A percentile compares a stretch with the other conserved stretches of the same genome.
phyloP scores from a whole-genome alignment of 2,888 invertebrate genomes.

The Barypeithes pellucidus region DNA sequence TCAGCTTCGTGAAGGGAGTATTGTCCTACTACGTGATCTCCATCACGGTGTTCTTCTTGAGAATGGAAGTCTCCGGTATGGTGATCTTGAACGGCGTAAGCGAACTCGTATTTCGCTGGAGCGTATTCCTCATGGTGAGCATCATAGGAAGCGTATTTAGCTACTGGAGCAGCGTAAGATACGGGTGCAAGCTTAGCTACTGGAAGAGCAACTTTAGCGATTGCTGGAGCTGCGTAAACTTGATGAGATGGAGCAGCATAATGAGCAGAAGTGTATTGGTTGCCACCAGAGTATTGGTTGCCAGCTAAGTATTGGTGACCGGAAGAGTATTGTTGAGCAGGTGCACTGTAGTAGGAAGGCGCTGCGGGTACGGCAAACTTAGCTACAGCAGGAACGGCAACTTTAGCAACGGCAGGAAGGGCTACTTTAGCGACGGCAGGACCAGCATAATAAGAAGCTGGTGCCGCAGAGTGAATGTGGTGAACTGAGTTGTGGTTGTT shows the following conservation, averaged over 20 bases:
- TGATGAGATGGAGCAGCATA: slow-evolving; percentile 16
- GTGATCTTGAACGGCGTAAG: slow-evolving; percentile 74
- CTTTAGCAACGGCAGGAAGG: slow-evolving; percentile 33
- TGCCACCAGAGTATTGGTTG: slow-evolving; percentile 26
- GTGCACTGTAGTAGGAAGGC: slow-evolving; percentile 30
- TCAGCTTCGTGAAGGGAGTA: slow-evolving; percentile 75
- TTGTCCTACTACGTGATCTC: slow-evolving; percentile 73
- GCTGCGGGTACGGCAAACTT: slow-evolving; percentile 40
- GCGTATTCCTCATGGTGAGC: slow-evolving; percentile 56
- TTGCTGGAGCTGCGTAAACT: slow-evolving; percentile 40
- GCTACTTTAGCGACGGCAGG: slow-evolving; percentile 30
- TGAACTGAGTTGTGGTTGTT: slow-evolving; percentile 57
- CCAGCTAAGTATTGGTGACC: slow-evolving; percentile 27
- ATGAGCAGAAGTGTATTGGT: slow-evolving; percentile 34
- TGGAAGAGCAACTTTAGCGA: slow-evolving; percentile 40
- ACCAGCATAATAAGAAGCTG: slow-evolving; percentile 39
- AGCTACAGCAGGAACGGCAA: slow-evolving; percentile 24
- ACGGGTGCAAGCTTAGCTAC: slow-evolving; percentile 33
- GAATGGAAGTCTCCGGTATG: slow-evolving; percentile 75
- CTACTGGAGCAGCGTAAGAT: slow-evolving; percentile 31
- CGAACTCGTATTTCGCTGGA: slow-evolving; percentile 75
- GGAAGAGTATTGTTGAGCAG: slow-evolving; percentile 11
- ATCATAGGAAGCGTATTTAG: slow-evolving; percentile 39
- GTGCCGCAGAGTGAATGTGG: slow-evolving; percentile 52
- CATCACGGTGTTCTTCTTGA: slow-evolving; percentile 73